Conservation (phyloP, 1,140 invertebrate genomes). For the Melipona quadrifasciata region DNA sequence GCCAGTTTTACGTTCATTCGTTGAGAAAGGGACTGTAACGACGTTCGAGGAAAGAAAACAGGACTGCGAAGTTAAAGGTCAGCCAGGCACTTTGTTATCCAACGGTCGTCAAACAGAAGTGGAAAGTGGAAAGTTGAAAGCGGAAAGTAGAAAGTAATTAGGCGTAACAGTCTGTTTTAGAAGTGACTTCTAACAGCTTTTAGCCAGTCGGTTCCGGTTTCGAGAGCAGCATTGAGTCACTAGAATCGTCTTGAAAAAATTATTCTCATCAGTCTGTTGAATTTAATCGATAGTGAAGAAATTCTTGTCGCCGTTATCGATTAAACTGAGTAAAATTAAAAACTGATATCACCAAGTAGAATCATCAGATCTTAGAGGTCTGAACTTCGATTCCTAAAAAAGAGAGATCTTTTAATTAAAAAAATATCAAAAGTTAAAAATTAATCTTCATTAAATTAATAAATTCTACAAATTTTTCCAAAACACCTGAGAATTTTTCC, state of each 20-base stretch:
- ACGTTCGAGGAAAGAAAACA: neutral
- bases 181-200: neutral
- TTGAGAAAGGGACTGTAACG: neutral
- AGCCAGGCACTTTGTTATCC: neutral
- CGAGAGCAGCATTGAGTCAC: neutral
- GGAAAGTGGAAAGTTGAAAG: neutral
- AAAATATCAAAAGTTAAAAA: too few species aligned
- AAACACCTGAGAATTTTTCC: neutral
- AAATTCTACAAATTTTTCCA: neutral
- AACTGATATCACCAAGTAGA: neutral
- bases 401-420: neutral
- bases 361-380: neutral
- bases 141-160: slow-evolving; percentile 2
- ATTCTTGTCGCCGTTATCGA: neutral
- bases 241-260: neutral
- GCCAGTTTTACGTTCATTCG: neutral
- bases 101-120: neutral
- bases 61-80: neutral
- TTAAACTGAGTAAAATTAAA: neutral
- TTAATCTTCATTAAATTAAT: neutral
- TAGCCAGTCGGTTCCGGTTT: neutral
- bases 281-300: neutral
- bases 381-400: too few species aligned
- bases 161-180: neutral
- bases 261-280: neutral